These are phyloP conservation scores for Rhinatrema bivittatum DNA, from an alignment of 2,797 vertebrate genomes.

Conservation along the genomic window DNA sequence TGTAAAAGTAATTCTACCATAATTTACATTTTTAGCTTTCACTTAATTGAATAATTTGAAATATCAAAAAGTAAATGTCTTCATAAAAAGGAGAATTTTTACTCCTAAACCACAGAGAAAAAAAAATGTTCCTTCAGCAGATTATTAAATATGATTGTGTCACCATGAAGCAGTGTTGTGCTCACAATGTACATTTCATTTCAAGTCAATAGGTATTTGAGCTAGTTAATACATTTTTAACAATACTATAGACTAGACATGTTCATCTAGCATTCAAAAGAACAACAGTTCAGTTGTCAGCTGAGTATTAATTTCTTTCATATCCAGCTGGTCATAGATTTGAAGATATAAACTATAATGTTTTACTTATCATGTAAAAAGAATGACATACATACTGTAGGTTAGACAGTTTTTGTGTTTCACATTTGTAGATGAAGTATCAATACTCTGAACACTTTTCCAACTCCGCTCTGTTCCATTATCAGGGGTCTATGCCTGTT, in stretches of 20 bases:
- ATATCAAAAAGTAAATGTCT: constrained; percentile 57
- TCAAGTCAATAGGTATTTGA: constrained; percentile 63
- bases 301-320: constrained; percentile 26
- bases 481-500: constrained; percentile 12
- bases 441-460: constrained; percentile 23
- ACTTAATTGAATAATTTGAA: constrained; percentile 18
- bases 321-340: constrained; percentile 26
- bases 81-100: constrained; percentile 52
- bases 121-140: constrained; percentile 57
- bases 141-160: constrained; percentile 68
- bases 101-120: constrained; percentile 16
- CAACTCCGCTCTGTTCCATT: neutral
- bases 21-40: constrained; percentile 26
- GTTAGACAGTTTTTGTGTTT: constrained; percentile 26
- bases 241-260: constrained; percentile 56
- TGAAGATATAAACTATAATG: constrained; percentile 21
- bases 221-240: constrained; percentile 81
- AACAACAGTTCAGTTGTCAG: constrained; percentile 39
- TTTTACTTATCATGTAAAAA: constrained; percentile 21
- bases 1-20: constrained; percentile 13
- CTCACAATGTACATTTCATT: constrained; percentile 69
- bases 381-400: constrained; percentile 29
- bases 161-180: constrained; percentile 52
- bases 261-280: constrained; percentile 74
- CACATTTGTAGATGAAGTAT: constrained; percentile 32